Conservation (phyloP, 2,888 invertebrate genomes). For the Pachymerium ferrugineum region DNA sequence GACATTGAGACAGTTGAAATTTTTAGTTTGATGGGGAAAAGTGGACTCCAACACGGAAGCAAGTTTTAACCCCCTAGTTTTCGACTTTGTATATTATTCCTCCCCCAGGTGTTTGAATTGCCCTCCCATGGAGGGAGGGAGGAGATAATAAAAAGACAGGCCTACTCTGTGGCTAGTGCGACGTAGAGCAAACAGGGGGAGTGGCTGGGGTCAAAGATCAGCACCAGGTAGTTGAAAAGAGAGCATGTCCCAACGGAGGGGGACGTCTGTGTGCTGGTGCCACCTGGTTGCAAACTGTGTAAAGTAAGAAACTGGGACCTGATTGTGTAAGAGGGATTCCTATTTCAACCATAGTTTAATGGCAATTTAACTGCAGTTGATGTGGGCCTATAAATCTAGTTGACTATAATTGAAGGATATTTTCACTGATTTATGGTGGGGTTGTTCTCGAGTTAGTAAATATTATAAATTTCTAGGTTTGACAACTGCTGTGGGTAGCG, state of each 20-base stretch:
- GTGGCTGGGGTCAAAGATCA: not conserved
- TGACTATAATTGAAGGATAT: constrained; percentile 6
- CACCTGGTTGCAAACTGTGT: not conserved
- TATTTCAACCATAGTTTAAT: not conserved
- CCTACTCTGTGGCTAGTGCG: not conserved
- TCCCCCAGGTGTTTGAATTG: constrained; percentile 11
- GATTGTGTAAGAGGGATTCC: not conserved
- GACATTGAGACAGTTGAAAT: not conserved
- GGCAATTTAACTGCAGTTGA: constrained; percentile 9
- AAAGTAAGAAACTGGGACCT: not conserved
- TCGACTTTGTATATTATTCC: constrained; percentile 11
- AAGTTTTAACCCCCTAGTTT: not conserved
- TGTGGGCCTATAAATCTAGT: not conserved
- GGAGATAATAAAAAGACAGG: constrained; percentile 3
- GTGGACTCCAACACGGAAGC: not conserved
- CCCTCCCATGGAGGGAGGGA: not conserved
- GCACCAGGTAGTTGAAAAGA: not conserved
- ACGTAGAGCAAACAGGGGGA: not conserved
- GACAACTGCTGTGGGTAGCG: not conserved
- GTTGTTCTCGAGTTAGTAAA: not conserved
- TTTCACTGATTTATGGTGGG: constrained; percentile 5
- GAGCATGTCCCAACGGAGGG: not conserved
- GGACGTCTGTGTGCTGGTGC: not conserved
- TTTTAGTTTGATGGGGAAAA: not conserved
- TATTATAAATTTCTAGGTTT: not conserved